Evolutionary conservation across 2,113 vertebrate genomes (phyloP).

Genomic region (Heterotis niloticus): DNA sequence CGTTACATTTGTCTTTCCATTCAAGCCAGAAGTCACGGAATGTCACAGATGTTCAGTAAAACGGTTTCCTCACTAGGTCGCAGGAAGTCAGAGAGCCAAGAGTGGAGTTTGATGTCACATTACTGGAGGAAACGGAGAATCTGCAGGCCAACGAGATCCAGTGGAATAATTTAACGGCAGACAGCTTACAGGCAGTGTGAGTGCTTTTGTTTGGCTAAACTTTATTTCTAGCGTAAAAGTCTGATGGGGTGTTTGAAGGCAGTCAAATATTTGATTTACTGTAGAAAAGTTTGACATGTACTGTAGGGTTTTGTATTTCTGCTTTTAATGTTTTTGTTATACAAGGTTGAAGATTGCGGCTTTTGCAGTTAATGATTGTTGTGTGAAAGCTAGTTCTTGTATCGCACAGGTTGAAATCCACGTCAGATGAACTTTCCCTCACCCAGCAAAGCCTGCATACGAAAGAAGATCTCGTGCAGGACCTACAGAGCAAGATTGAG

Average conservation of each 20-base stretch:
- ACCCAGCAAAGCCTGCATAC: constrained; percentile 81
- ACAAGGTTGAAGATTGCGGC: not conserved
- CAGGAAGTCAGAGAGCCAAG: constrained; percentile 73
- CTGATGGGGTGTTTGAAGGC: not conserved
- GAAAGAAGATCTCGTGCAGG: constrained; percentile 80
- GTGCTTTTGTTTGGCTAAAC: constrained; percentile 39
- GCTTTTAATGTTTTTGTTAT: not conserved
- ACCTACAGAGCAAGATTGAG: constrained; percentile 82
- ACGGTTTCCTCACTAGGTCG: constrained; percentile 62
- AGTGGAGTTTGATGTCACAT: constrained; percentile 81
- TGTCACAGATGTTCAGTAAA: not conserved
- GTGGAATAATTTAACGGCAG: constrained; percentile 95
- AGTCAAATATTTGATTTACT: not conserved
- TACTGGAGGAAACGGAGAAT: constrained; percentile 88
- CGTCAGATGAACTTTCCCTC: constrained; percentile 79
- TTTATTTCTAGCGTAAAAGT: not conserved
- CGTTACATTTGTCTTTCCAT: not conserved
- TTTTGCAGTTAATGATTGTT: not conserved
- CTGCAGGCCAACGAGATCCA: constrained; percentile 90
- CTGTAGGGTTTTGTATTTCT: too few relatives aligned
- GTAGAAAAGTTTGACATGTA: too few relatives aligned
- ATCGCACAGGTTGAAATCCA: constrained; percentile 77
- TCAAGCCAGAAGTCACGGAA: not conserved
- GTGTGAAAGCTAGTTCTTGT: not conserved
- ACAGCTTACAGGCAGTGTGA: constrained; percentile 86